Conservation (phyloP, 2,888 invertebrate species). For the Nysson spinosus region DNA sequence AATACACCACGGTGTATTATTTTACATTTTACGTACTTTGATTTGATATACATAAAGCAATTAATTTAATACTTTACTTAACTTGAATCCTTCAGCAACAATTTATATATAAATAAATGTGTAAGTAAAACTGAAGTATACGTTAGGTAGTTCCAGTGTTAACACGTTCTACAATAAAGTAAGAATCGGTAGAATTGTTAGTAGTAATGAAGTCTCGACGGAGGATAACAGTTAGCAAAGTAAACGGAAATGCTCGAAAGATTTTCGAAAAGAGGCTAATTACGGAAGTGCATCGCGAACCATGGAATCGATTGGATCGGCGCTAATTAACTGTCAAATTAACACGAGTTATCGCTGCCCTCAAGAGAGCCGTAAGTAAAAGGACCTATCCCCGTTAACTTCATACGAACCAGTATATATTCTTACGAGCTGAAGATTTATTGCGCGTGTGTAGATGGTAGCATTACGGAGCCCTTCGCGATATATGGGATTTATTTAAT, state of each 20-base stretch:
- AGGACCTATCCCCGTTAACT: slow-evolving; percentile 51
- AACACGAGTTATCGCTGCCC: slow-evolving; percentile 61
- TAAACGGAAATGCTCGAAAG: slow-evolving; percentile 14
- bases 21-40: no score
- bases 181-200: no score
- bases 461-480: slow-evolving; percentile 13
- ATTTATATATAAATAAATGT: no score
- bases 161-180: background rate
- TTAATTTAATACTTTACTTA: no score
- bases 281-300: slow-evolving; percentile 27
- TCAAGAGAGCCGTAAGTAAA: slow-evolving; percentile 43
- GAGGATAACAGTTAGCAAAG: slow-evolving; percentile 23
- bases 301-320: slow-evolving; percentile 59
- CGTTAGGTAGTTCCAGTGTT: no score
- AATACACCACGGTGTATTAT: no score
- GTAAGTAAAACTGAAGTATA: no score
- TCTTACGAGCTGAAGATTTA: slow-evolving; percentile 45
- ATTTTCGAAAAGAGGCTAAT: slow-evolving; percentile 12
- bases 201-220: no score
- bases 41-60: no score
- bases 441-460: slow-evolving; percentile 35
- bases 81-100: no score
- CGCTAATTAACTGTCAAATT: slow-evolving; percentile 68
- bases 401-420: background rate
- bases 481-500: slow-evolving; percentile 15